Percentiles rank a stretch among this genome's conserved stretches.
phyloP scores from a whole-genome alignment of 2,888 invertebrate species.

The Cordylochernes scorpioides region DNA sequence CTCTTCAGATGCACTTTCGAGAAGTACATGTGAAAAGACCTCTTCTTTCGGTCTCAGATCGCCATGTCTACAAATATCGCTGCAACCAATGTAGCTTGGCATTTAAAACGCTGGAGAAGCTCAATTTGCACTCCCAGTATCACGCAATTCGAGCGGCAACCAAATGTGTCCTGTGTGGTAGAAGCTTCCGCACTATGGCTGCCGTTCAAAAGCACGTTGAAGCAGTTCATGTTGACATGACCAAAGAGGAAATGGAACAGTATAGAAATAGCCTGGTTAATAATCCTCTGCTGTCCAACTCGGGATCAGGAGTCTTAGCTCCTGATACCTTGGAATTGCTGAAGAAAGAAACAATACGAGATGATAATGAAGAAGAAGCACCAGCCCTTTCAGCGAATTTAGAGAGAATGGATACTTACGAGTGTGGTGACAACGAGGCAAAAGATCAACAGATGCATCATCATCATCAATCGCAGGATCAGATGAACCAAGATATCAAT shows the following conservation, averaged over 20 bases:
- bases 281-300: constrained; percentile 35
- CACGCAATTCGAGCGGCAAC: constrained; percentile 83
- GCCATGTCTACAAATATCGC: constrained; percentile 79
- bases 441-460: constrained; percentile 6
- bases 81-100: constrained; percentile 89
- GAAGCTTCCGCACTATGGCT: constrained; percentile 64
- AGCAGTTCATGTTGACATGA: constrained; percentile 49
- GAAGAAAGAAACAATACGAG: constrained; percentile 26
- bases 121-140: constrained; percentile 76
- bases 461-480: constrained; percentile 5
- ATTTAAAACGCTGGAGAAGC: constrained; percentile 77
- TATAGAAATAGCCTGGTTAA: constrained; percentile 50
- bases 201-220: constrained; percentile 77
- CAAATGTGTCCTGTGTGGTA: constrained; percentile 68
- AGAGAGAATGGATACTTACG: neutral
- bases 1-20: constrained; percentile 58
- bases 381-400: too few relatives aligned
- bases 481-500: constrained; percentile 3
- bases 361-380: constrained; percentile 17
- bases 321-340: constrained; percentile 17
- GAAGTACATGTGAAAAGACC: constrained; percentile 19
- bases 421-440: constrained; percentile 10
- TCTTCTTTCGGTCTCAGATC: constrained; percentile 48
- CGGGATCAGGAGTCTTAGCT: constrained; percentile 28
- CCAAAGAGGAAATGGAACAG: constrained; percentile 48